Conservation (phyloP, 2,113 vertebrate genomes). For the Indicator indicator region DNA sequence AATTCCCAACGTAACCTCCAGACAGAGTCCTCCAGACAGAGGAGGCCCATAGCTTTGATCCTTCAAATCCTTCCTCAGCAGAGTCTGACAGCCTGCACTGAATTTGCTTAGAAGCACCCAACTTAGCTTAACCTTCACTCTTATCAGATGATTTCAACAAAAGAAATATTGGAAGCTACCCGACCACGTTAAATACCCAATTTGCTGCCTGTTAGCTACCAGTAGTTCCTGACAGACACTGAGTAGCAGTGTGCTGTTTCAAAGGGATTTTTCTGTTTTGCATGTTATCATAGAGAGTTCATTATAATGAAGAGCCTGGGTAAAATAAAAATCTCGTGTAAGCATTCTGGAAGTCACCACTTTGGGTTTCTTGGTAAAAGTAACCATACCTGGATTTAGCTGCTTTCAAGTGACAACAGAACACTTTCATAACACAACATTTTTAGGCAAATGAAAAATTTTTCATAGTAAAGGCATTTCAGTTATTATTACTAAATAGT, state of each 20-base stretch:
- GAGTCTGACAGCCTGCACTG: neutral
- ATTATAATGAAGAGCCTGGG: conserved; percentile 25
- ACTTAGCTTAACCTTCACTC: neutral
- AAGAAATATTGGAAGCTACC: conserved; percentile 8
- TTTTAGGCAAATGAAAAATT: neutral
- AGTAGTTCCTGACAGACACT: neutral
- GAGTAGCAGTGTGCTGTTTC: neutral
- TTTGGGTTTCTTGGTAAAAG: neutral
- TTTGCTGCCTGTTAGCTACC: conserved; percentile 40
- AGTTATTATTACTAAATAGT: neutral
- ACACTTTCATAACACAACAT: neutral
- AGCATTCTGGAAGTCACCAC: neutral
- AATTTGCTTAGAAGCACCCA: conserved; percentile 9
- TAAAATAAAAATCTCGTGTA: neutral
- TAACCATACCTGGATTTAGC: neutral
- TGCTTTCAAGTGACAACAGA: neutral
- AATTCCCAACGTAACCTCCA: neutral
- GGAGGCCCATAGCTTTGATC: neutral
- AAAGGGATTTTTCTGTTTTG: neutral
- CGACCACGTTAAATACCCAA: neutral
- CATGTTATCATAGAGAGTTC: neutral
- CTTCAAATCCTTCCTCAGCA: neutral
- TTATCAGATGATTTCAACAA: conserved; percentile 41
- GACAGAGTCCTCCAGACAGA: neutral
- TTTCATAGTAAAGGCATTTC: neutral